A percentile compares a stretch with the other conserved stretches of the same genome.
Conservation (phyloP, 2,797 vertebrate species). For the Threskiornis aethiopicus region DNA sequence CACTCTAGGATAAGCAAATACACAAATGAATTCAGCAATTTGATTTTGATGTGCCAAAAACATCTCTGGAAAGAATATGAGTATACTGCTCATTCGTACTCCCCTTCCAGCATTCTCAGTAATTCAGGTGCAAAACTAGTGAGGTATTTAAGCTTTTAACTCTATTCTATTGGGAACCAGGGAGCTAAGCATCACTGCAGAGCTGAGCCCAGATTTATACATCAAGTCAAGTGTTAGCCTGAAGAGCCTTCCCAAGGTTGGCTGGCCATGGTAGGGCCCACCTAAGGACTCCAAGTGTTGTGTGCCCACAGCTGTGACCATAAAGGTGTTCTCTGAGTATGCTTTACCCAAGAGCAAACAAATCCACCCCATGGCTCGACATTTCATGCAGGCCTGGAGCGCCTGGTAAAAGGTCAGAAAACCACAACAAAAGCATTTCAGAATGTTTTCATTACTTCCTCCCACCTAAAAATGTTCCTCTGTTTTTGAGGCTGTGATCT, state of each 20-base stretch:
- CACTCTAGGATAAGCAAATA: background rate
- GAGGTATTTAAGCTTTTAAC: background rate
- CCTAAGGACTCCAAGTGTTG: background rate
- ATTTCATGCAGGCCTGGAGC: background rate
- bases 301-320: background rate
- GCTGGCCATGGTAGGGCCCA: background rate
- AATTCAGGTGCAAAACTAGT: background rate
- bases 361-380: background rate
- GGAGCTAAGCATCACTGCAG: background rate
- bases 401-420: conserved; percentile 23
- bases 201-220: background rate
- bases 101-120: background rate
- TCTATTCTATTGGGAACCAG: background rate
- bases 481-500: background rate
- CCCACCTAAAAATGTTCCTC: conserved; percentile 11
- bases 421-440: conserved; percentile 26
- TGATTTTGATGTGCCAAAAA: background rate
- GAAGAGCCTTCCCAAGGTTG: background rate
- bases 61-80: background rate
- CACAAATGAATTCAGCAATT: background rate
- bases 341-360: background rate
- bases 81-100: background rate
- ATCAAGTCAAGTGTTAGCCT: background rate
- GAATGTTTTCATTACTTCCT: conserved; percentile 27
- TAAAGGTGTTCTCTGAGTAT: background rate